Conservation (phyloP, 2,888 invertebrate species). For the Eurytoma adleriae region DNA sequence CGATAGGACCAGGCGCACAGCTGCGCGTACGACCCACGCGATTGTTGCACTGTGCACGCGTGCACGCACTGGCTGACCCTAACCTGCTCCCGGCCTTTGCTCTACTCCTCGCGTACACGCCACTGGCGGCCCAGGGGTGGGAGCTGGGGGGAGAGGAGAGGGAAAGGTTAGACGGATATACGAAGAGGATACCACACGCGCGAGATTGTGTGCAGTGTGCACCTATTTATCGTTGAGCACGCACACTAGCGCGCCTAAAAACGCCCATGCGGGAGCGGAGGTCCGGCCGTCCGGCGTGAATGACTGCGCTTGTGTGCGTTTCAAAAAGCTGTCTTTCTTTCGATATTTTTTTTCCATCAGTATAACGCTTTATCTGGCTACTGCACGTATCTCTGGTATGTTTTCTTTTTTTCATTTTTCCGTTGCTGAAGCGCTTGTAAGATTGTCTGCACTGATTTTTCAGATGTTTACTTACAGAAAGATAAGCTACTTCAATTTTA, state of each 20-base stretch:
- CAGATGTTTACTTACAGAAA: no score
- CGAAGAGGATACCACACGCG: no score
- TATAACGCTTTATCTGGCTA: conserved; percentile 17
- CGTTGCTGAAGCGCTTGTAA: background rate
- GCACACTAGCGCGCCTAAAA: no score
- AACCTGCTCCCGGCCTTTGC: conserved; percentile 36
- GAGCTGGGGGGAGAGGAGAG: conserved; percentile 3
- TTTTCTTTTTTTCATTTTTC: conserved; percentile 17
- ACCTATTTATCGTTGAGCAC: no score
- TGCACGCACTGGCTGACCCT: conserved; percentile 28
- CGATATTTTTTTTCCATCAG: background rate
- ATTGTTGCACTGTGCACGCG: conserved; percentile 1
- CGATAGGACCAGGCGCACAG: no score
- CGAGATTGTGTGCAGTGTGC: no score
- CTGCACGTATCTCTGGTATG: background rate
- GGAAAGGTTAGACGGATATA: conserved; percentile 15
- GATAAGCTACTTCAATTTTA: no score
- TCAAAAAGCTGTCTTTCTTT: background rate
- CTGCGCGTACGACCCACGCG: no score
- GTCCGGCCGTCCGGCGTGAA: background rate
- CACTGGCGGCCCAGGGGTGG: background rate
- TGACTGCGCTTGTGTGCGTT: background rate
- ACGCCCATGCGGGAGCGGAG: no score
- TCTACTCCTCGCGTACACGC: background rate
- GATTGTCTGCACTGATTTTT: conserved; percentile 23